A percentile compares a stretch with the other conserved stretches of the same genome.
These are phyloP conservation scores for Adrianichthys oophorus DNA, from an alignment of 2,797 vertebrate genomes.

Conservation along the genomic window DNA sequence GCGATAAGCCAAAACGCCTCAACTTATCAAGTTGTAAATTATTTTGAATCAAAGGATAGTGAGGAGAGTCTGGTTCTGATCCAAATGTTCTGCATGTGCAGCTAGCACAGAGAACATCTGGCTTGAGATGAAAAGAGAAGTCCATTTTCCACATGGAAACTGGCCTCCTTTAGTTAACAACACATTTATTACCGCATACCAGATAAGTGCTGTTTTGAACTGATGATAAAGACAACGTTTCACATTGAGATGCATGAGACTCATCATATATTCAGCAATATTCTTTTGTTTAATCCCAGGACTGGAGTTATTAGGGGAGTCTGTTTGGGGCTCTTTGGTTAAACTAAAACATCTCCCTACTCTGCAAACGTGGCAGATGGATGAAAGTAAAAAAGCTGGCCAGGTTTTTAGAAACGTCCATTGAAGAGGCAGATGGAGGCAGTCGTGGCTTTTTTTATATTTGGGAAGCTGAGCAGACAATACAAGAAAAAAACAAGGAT, in stretches of 20 bases:
- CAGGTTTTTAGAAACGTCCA: not conserved
- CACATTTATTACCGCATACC: not conserved
- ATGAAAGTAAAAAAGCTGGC: not conserved
- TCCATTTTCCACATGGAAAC: conserved; percentile 26
- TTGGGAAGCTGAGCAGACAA: not conserved
- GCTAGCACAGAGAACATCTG: conserved; percentile 43
- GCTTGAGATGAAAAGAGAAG: conserved; percentile 53
- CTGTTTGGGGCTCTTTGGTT: too few species aligned
- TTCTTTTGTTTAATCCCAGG: too few species aligned
- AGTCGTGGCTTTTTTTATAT: not conserved
- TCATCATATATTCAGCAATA: too few species aligned
- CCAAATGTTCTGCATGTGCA: conserved; percentile 37
- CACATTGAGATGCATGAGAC: too few species aligned
- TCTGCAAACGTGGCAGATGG: not conserved
- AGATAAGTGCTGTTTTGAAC: not conserved
- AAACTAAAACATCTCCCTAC: not conserved
- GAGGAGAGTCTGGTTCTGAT: conserved; percentile 48
- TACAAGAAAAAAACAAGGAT: too few species aligned
- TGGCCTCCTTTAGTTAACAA: not conserved
- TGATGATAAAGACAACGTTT: not conserved
- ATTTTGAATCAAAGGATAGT: conserved; percentile 24
- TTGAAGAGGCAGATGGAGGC: not conserved
- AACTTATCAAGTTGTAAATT: conserved; percentile 18
- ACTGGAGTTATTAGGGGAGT: too few species aligned
- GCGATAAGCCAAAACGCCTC: not conserved